Evolutionary conservation across 1,140 invertebrate species (phyloP).

Genomic region (Neotoxoptera formosana): DNA sequence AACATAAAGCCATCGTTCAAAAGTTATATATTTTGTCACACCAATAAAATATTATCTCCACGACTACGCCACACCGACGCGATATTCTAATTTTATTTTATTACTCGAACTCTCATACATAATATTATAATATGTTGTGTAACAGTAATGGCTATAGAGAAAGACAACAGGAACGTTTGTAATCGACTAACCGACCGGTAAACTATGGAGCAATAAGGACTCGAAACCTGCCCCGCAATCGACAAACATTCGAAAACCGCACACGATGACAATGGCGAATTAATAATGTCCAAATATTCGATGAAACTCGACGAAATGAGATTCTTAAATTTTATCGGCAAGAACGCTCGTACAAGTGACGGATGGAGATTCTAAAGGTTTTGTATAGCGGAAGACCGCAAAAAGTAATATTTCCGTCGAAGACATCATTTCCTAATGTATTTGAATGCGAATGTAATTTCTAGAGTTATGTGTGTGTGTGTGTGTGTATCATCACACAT

Average conservation of each 20-base stretch:
- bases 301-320: neutral
- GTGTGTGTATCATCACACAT: neutral
- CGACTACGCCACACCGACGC: neutral
- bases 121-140: too few relatives aligned
- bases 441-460: constrained; percentile 27
- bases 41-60: neutral
- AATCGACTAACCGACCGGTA: neutral
- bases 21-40: neutral
- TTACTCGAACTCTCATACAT: neutral
- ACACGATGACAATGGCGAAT: neutral
- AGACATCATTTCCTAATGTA: neutral
- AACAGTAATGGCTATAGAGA: neutral
- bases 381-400: neutral
- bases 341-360: neutral
- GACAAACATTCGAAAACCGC: neutral
- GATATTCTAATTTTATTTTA: neutral
- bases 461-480: neutral
- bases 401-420: neutral
- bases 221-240: neutral
- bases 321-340: neutral
- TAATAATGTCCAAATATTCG: neutral
- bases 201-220: neutral
- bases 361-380: neutral
- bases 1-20: neutral
- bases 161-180: neutral